Base-by-base conservation (phyloP, 2,113 vertebrate genomes). In the Notarius lentiginosus region DNA sequence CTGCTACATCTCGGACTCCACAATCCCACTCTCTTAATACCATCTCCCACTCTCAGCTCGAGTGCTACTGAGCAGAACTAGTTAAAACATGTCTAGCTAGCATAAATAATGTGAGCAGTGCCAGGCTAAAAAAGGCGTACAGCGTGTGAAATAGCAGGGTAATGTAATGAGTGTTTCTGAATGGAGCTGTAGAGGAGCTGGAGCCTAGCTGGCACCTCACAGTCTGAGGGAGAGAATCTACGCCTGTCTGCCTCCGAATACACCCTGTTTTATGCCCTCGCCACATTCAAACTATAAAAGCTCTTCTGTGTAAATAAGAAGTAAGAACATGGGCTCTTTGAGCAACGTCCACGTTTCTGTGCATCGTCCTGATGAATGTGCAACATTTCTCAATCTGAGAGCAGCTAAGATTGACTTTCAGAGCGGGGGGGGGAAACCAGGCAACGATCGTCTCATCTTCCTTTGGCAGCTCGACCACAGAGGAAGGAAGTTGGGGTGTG, bases 271-370 rank as follows among this genome's bases (percentile, higher is more conserved):
- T 88, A 88, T 87, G 84, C 85, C 87, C 56, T 83, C 24, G 60
- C 58, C 86, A 88, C 90, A 89, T 90, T 87, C 85, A 86, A 68
- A 83, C 83, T 83, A 86, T 88, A 88, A 90, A 90, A 86, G 88
- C 79, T 70, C 30, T 89, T 86, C 80, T 65, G 89, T 75, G 82
- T 90, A 87, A 90, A 90, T 85, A 87, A 89, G 87, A 86, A 83
- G 27, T 9, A 65, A 41, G 30, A 60, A 61, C 17, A 5, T 53
- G 24, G 15, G 22, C 0, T 6, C 47, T 75, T 22, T 7, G 1
- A 65, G 30, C 30, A n/a, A 17, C 10, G 47, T 9, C 41, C 61
- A 66, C 11, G 81, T 17, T 66, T 83, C 14, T 66, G 22, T 66
- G 47, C 61, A 55, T 27, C 75, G 17, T 81, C 53, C 18, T 81